Evolutionary conservation across 2,113 vertebrate genomes (phyloP).

Genomic region (Rhadina sibilatrix): DNA sequence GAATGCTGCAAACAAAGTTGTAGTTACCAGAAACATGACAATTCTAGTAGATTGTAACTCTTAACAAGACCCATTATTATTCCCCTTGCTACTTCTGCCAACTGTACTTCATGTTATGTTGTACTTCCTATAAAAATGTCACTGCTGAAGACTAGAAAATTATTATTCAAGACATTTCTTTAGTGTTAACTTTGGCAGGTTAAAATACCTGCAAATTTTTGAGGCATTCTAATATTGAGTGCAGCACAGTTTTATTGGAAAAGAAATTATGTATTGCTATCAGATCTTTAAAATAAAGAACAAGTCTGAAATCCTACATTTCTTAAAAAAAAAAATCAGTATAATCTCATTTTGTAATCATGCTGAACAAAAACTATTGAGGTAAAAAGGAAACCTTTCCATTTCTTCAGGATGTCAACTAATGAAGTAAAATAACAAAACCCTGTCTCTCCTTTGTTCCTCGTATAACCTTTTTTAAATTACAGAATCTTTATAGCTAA

Average conservation of each 20-base stretch:
- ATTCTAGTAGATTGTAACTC: neutral
- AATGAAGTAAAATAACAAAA: neutral
- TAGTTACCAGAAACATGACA: conserved; percentile 37
- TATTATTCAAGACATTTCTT: neutral
- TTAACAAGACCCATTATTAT: neutral
- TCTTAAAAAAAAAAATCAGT: neutral
- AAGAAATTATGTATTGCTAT: neutral
- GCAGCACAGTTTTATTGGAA: neutral
- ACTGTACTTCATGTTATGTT: neutral
- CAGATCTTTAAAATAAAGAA: neutral
- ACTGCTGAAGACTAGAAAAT: neutral
- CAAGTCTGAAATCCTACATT: neutral
- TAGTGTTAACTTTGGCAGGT: neutral
- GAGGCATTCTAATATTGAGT: neutral
- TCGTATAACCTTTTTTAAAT: neutral
- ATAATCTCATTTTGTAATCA: neutral
- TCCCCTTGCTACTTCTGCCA: neutral
- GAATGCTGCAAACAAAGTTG: conserved; percentile 80
- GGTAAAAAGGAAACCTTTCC: neutral
- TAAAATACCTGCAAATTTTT: neutral
- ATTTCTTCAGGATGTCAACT: neutral
- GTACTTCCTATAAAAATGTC: neutral
- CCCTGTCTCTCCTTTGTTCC: neutral
- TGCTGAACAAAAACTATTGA: neutral
- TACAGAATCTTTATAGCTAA: neutral